Base-by-base conservation (phyloP, 2,113 vertebrate genomes). In the Channa argus region DNA sequence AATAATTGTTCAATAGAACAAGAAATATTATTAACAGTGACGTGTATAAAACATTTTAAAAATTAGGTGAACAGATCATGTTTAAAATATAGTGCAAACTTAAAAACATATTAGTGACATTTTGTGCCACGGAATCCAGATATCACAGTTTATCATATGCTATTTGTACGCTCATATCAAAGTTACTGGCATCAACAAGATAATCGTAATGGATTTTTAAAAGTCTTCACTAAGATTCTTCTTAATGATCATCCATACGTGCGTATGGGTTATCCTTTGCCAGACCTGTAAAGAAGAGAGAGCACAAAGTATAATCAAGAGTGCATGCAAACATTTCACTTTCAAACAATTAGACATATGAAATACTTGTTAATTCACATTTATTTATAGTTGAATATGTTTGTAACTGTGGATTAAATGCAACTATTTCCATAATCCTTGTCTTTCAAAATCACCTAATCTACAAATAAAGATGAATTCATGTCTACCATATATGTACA, bases 191-290 rank as follows among this genome's bases (percentile, higher is more conserved):
- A 78, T 77, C 67, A 77, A 24, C 2, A 50, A 59, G 47, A 77
- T 71, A 53, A 69, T 63, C 4, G 47, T 15, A 47, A 50, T 33
- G 13, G 10, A 15, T 41, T n/a, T 54, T 52, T 37, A 39, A 13
- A 24, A 9, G 7, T 67, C 47, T 59, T 49, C 0, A n/a, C 34
- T 45, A 9, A 38, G 3, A 37, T 46, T 50, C 73, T 71, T 68
- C 75, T 77, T 77, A 92, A 45, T 74, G 83, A 12, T 90, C 77
- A 1, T 91, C 72, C 89, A 94, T 92, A 44, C 87, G 90, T 33
- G 85, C 37, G 15, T 94, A 93, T 36, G 92, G 88, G 58, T 90
- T 91, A 59, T 86, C 82, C 81, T 90, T 91, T 24, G 89, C 60
- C 62, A 94, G 12, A 71, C 92, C 92, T 93, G 63, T n/a, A 82